These are phyloP conservation scores for Asteroscopus sphinx DNA, from an alignment of 2,888 invertebrate species.

Conservation along the genomic window DNA sequence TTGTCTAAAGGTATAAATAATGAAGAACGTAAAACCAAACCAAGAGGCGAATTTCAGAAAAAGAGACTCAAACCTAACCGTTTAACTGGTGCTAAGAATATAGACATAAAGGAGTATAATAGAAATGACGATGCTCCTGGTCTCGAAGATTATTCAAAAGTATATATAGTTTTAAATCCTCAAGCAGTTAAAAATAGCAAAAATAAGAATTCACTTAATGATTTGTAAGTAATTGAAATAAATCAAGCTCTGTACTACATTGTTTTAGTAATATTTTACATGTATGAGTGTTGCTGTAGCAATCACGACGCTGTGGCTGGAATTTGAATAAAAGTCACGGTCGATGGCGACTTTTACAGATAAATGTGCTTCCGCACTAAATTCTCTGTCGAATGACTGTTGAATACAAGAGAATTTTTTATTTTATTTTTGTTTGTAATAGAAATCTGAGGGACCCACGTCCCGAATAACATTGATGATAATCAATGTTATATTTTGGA, in stretches of 20 bases:
- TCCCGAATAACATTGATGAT: no score
- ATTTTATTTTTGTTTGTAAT: no score
- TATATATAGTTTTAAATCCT: conserved; percentile 74
- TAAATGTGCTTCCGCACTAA: no score
- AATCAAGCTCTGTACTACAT: neutral
- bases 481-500: no score
- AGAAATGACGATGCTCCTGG: conserved; percentile 24
- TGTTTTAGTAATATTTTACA: neutral
- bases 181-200: conserved; percentile 60
- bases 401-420: no score
- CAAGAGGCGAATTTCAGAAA: conserved; percentile 8
- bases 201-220: conserved; percentile 61
- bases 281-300: no score
- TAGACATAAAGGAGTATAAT: conserved; percentile 19
- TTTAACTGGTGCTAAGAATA: conserved; percentile 15
- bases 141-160: conserved; percentile 69
- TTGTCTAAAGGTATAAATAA: conserved; percentile 12
- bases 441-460: no score
- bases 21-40: conserved; percentile 8
- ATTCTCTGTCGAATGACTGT: no score
- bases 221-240: conserved; percentile 69
- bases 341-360: no score
- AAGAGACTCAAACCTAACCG: conserved; percentile 28
- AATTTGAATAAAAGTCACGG: no score
- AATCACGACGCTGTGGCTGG: no score